These are phyloP conservation scores for Notechis scutatus DNA, from an alignment of 2,113 vertebrate genomes.

Conservation along the genomic window DNA sequence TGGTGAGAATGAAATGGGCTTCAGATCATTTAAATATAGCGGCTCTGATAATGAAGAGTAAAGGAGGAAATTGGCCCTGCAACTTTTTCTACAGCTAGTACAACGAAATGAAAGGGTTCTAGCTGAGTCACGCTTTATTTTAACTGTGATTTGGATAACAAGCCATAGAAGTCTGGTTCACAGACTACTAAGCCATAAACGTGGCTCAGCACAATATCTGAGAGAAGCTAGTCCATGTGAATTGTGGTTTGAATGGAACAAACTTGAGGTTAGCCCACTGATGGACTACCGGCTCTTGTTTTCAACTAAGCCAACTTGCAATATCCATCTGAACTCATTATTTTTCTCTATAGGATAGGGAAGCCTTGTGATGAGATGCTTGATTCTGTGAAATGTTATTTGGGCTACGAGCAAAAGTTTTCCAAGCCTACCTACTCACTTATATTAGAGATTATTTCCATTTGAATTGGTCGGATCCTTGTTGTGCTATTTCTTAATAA, in stretches of 20 bases:
- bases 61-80: background rate
- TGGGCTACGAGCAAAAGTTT: background rate
- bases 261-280: background rate
- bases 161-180: background rate
- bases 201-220: background rate
- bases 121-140: background rate
- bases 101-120: background rate
- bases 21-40: background rate
- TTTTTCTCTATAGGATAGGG: background rate
- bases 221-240: background rate
- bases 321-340: background rate
- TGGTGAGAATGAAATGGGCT: background rate
- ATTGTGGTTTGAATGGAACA: background rate
- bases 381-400: background rate
- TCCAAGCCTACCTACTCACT: background rate
- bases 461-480: background rate
- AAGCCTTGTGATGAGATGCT: background rate
- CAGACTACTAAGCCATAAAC: background rate
- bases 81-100: background rate
- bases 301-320: background rate
- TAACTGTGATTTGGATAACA: background rate
- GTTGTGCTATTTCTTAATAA: background rate
- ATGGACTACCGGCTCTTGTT: background rate
- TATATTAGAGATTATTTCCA: background rate
- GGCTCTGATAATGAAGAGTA: background rate